phyloP scores from a whole-genome alignment of 2,113 vertebrate species.

The Lepisosteus osseus region DNA sequence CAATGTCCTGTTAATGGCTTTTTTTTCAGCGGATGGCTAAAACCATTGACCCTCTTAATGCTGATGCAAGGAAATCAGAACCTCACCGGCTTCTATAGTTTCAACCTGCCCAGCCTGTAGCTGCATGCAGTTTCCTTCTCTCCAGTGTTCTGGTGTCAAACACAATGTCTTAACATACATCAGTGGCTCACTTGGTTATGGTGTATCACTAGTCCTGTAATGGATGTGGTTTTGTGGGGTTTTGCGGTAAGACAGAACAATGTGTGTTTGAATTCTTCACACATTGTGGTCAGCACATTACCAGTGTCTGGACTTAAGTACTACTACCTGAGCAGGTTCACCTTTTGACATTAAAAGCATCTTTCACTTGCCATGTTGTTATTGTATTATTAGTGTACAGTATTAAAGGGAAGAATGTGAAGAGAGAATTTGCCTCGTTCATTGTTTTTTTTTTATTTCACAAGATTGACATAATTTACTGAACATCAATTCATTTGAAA shows the following conservation, averaged over 20 bases:
- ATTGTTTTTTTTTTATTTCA: too few relatives aligned
- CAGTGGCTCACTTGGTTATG: background rate
- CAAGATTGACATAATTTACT: too few relatives aligned
- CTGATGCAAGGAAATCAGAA: conserved; percentile 7
- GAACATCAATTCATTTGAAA: too few relatives aligned
- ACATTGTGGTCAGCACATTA: too few relatives aligned
- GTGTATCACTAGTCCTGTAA: background rate
- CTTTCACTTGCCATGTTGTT: too few relatives aligned
- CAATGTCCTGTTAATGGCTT: background rate
- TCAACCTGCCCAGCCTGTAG: conserved; percentile 4
- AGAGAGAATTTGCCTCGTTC: too few relatives aligned
- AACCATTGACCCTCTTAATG: conserved; percentile 37
- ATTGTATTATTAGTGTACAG: too few relatives aligned
- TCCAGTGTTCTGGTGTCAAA: background rate
- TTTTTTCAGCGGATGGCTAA: conserved; percentile 18
- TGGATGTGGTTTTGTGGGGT: background rate
- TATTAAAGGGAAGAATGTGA: too few relatives aligned
- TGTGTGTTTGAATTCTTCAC: background rate
- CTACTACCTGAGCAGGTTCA: too few relatives aligned
- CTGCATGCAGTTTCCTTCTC: conserved; percentile 27
- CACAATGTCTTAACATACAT: background rate
- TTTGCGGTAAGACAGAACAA: background rate
- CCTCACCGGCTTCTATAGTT: conserved; percentile 2
- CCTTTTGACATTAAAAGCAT: too few relatives aligned
- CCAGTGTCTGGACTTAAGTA: too few relatives aligned